Percentiles rank a stretch among this genome's conserved stretches.
Conservation (phyloP, 1,140 invertebrate species). For the Thaumatotibia leucotreta region DNA sequence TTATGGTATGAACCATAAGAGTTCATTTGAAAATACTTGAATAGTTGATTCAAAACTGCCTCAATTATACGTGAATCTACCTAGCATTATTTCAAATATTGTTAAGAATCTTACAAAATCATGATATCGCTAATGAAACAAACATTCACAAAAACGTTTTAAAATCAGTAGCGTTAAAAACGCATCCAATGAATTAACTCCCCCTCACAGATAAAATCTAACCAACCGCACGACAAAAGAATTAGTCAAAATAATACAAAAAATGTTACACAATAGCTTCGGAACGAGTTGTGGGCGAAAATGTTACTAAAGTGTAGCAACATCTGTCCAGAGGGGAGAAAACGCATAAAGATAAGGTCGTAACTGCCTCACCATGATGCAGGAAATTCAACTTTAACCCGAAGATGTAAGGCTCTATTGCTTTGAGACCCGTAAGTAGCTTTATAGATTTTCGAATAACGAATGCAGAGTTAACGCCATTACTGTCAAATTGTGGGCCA, state of each 20-base stretch:
- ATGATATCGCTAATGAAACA: constrained; percentile 29
- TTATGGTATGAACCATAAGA: too few relatives aligned
- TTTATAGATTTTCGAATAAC: not conserved
- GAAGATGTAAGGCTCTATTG: not conserved
- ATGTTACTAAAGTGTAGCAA: constrained; percentile 73
- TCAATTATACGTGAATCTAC: too few relatives aligned
- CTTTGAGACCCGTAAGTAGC: constrained; percentile 9
- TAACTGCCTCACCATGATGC: not conserved
- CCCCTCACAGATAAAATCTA: constrained; percentile 64
- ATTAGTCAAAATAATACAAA: constrained; percentile 73
- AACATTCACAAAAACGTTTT: constrained; percentile 45
- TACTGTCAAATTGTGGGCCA: constrained; percentile 72
- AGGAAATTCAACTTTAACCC: not conserved
- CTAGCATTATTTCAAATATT: too few relatives aligned
- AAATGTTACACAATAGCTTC: constrained; percentile 65
- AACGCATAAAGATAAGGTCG: constrained; percentile 2
- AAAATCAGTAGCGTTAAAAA: constrained; percentile 59
- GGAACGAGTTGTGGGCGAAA: constrained; percentile 66
- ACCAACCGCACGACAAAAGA: constrained; percentile 72
- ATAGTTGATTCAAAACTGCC: too few relatives aligned
- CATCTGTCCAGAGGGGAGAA: constrained; percentile 65
- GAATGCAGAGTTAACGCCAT: constrained; percentile 62
- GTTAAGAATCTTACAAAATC: constrained; percentile 1
- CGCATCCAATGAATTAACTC: constrained; percentile 60
- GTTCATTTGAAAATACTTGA: too few relatives aligned